Percentiles rank a stretch among this genome's conserved stretches.
These are phyloP conservation scores for Heliconius sara DNA, from an alignment of 2,888 invertebrate genomes.

Conservation along the genomic window DNA sequence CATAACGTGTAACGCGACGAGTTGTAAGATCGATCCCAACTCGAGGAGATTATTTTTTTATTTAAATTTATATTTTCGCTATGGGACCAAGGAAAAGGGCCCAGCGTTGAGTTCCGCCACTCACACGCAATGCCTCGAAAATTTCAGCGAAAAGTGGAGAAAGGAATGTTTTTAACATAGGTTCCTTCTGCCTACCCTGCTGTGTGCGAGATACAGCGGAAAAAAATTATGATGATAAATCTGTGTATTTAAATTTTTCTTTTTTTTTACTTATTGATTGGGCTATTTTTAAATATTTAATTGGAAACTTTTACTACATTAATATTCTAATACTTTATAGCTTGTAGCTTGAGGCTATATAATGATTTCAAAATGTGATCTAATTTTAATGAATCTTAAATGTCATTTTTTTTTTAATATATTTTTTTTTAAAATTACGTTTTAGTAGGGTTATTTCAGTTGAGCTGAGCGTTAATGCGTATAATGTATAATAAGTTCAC, in stretches of 20 bases:
- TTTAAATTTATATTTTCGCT: too few species aligned
- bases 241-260: background rate
- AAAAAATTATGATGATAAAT: background rate
- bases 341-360: background rate
- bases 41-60: too few species aligned
- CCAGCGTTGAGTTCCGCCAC: background rate
- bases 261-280: background rate
- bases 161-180: background rate
- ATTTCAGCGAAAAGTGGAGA: background rate
- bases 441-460: background rate
- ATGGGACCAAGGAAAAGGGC: background rate
- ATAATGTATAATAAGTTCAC: background rate
- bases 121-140: background rate
- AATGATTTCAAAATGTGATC: background rate
- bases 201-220: background rate
- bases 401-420: conserved; percentile 2
- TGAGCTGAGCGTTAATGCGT: background rate
- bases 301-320: background rate
- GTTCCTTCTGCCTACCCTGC: background rate
- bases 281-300: background rate
- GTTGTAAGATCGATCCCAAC: background rate
- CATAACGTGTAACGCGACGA: too few species aligned
- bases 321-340: background rate
- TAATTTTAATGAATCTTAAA: background rate
- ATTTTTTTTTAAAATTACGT: background rate